Evolutionary conservation across 2,797 vertebrate genomes (phyloP), one percentile per base, ranked within the genome.

Genomic region (Manis crassicaudata): DNA sequence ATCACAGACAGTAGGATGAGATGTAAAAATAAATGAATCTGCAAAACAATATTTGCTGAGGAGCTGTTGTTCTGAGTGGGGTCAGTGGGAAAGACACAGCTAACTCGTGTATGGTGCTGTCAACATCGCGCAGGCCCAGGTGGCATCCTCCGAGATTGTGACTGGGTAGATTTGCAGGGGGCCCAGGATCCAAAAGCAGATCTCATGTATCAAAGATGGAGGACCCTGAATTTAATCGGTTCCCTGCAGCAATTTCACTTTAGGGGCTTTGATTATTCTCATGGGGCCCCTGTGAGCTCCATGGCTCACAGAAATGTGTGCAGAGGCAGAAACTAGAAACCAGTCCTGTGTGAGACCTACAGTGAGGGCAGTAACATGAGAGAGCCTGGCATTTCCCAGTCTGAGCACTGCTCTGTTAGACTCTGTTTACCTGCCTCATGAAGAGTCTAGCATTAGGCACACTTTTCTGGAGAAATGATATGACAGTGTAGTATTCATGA

Each of bases 1-100:
- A 25, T 10, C 58, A 3, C 63, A 97, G 96, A 88, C 35, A 90
- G 88, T 37, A 35, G 68, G 54, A 76, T 70, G 84, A 97, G 88
- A 68, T 86, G 80, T 92, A 93, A 97, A 95, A 97, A 97, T 40
- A 97, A 97, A 93, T 92, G 84, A n/a, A 95, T 82, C 67, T 43
- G 56, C 76, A 93, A 65, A 68, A 67, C 46, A 56, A 0, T 70
- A 13, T 84, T 84, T 87, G 92, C 70, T 43, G 70, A 60, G 75
- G 43, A 91, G 60, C 23, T 3, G 1, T 21, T 50, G 46, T 75
- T 88, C 29, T 43, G 81, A 75, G n/a, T 0, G 18, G 43, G 35
- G 43, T 46, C 46, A 46, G 1, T 35, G 17, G n/a, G 9, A 20
- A 32, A 13, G 68, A 25, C 46, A 18, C 43, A 27, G 52, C 18